Evolutionary conservation across 2,113 vertebrate species (phyloP).

Genomic region (Corythornis madagascariensis): DNA sequence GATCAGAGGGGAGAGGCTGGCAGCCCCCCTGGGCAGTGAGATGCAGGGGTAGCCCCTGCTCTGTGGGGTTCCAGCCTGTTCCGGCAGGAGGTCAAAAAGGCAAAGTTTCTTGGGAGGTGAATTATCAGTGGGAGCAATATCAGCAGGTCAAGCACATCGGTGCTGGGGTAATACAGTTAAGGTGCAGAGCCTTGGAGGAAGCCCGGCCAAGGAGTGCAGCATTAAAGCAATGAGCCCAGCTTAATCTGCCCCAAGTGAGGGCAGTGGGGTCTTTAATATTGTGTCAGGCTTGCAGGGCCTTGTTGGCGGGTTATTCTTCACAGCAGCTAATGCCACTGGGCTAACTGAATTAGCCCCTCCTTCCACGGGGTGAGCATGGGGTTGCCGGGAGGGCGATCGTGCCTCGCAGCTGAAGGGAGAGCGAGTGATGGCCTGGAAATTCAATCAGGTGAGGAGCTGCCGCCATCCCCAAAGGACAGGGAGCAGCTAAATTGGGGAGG

Average conservation of each 20-base stretch:
- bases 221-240: slow-evolving; percentile 87
- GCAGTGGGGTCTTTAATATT: slow-evolving; percentile 85
- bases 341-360: slow-evolving; percentile 91
- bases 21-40: not conserved
- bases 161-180: slow-evolving; percentile 88
- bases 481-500: slow-evolving; percentile 13
- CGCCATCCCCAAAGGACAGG: slow-evolving; percentile 54
- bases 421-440: slow-evolving; percentile 78
- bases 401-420: slow-evolving; percentile 80
- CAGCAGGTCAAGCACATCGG: slow-evolving; percentile 77
- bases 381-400: slow-evolving; percentile 84
- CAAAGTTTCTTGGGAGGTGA: slow-evolving; percentile 89
- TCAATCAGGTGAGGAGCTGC: slow-evolving; percentile 79
- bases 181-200: slow-evolving; percentile 77
- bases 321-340: slow-evolving; percentile 83
- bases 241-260: slow-evolving; percentile 90
- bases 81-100: slow-evolving; percentile 86
- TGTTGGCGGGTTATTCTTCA: slow-evolving; percentile 83
- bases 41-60: slow-evolving; percentile 14
- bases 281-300: slow-evolving; percentile 76
- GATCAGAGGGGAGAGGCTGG: not conserved
- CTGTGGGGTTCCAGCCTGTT: slow-evolving; percentile 35
- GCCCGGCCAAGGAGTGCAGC: slow-evolving; percentile 68
- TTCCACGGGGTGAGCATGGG: slow-evolving; percentile 80
- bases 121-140: slow-evolving; percentile 82